Base-by-base conservation (phyloP, 2,797 vertebrate species). In the Neomorphus geoffroyi region DNA sequence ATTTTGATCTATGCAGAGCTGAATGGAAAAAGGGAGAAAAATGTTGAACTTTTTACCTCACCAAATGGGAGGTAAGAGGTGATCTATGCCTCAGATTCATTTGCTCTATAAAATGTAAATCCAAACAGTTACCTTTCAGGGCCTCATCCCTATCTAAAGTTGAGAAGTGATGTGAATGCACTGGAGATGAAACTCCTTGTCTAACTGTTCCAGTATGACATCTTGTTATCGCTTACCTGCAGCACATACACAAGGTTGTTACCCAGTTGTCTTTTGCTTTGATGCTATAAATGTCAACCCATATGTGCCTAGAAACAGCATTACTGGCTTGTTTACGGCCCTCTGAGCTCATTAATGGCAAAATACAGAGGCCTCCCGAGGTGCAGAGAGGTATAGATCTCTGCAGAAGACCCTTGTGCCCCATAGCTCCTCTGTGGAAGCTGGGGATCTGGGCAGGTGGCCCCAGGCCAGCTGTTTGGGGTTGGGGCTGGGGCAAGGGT, bases 1-100 rank as follows among this genome's bases (percentile, higher is more conserved):
- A 66, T 66, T 92, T 65, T 84, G 72, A 64, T 74, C n/a, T 48
- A 2, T 11, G 11, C 7, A 17, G n/a, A 60, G 56, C 45, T 35
- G 23, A 71, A 84, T 30, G 35, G 62, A 80, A 90, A 85, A 95
- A 83, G 18, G 17, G 61, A 77, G 57, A 50, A 61, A 71, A 86
- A 60, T 33, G 28, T 6, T 95, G 75, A 94, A 92, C 79, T 86
- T 88, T 92, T 93, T 62, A 94, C 83, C 72, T 87, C 60, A 74
- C 13, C 21, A 71, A 88, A 80, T 26, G 22, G 48, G n/a, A 88
- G 64, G 54, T 61, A 83, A 62, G 18, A 83, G 18, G 6, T 48
- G 35, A 66, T 66, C 45, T 61, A 30, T 30, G 57, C 32, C 48
- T 88, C 77, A 75, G 46, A 69, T 81, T 78, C 35, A 56, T 70